Evolutionary conservation across 1,140 invertebrate species (phyloP), one percentile per base, ranked within the genome.

Genomic region (Adelges cooleyi): DNA sequence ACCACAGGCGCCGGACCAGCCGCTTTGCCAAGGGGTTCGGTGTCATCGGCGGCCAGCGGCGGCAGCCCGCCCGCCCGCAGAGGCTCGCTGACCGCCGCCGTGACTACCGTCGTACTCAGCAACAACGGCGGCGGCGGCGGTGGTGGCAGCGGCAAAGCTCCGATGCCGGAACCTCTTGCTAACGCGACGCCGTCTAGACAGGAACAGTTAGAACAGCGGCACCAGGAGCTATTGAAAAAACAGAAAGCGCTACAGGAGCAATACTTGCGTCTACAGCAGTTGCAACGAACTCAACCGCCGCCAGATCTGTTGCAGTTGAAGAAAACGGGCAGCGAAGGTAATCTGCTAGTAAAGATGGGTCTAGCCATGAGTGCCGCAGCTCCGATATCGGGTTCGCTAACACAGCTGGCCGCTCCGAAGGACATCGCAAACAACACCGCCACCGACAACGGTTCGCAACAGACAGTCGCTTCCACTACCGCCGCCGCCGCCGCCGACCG

Each of bases 281-380:
- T 92, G 22, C 89, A 90, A 70, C 81, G 89, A 46, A 80, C 82
- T 0, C 73, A 79, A 33, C 82, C 82, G 51, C 80, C 81, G 18
- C 77, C 80, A 18, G 79, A 81, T 15, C 80, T 82, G 44, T 80
- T 81, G 68, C 80, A 81, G 62, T 75, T 92, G 5, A 92, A 92
- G 74, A 91, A 91, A 72, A 90, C 88, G 0, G 89, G 89, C n/a
- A 90, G 86, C 69, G 90, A 92, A 72, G 88, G 87, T 22, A 92
- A 92, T 73, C 76, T 93, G 3, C 75, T 91, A 18, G 84, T 84
- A n/a, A 92, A 91, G 72, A 86, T 91, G 81, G 86, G 86, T 3
- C 74, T 87, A 5, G 67, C 51, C 83, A 52, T 73, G 86, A 79
- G 81, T 0, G 73, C 78, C 0, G 73, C 78, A 0, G 78, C 76